Conservation (phyloP, 2,888 invertebrate genomes). For the Platerodrilus igneus region DNA sequence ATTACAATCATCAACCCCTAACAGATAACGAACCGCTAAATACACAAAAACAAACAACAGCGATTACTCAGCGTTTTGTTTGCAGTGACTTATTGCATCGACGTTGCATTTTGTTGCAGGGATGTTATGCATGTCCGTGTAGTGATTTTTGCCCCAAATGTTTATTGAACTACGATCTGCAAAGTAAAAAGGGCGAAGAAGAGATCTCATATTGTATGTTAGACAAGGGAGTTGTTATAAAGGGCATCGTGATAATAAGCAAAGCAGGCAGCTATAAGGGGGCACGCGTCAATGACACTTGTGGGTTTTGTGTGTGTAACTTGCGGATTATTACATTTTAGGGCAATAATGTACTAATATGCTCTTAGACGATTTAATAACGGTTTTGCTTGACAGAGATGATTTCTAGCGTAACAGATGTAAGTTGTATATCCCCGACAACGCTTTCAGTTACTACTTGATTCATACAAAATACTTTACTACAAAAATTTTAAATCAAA, state of each 20-base stretch:
- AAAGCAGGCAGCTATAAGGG: conserved; percentile 28
- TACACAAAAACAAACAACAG: conserved; percentile 29
- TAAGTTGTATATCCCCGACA: too few species aligned
- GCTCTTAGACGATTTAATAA: background rate
- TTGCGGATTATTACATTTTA: conserved; percentile 25
- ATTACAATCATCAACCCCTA: too few species aligned
- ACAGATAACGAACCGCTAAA: conserved; percentile 33
- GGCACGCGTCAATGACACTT: conserved; percentile 32
- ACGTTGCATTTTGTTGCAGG: conserved; percentile 16
- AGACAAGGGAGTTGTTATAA: conserved; percentile 17
- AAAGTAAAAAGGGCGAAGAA: conserved; percentile 16
- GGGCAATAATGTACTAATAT: conserved; percentile 15
- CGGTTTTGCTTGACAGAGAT: too few species aligned
- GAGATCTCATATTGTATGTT: conserved; percentile 26
- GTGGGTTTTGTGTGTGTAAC: conserved; percentile 26
- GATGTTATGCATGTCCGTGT: conserved; percentile 10
- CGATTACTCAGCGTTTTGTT: conserved; percentile 27
- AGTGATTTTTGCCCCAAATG: too few species aligned
- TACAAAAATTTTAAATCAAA: too few species aligned
- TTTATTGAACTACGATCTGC: conserved; percentile 28
- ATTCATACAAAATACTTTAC: too few species aligned
- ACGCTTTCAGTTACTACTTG: too few species aligned
- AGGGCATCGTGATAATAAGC: conserved; percentile 29
- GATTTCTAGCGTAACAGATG: too few species aligned
- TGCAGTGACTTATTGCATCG: conserved; percentile 25